Evolutionary conservation across 2,888 invertebrate species (phyloP).

Genomic region (Rugalucina vietnamica): DNA sequence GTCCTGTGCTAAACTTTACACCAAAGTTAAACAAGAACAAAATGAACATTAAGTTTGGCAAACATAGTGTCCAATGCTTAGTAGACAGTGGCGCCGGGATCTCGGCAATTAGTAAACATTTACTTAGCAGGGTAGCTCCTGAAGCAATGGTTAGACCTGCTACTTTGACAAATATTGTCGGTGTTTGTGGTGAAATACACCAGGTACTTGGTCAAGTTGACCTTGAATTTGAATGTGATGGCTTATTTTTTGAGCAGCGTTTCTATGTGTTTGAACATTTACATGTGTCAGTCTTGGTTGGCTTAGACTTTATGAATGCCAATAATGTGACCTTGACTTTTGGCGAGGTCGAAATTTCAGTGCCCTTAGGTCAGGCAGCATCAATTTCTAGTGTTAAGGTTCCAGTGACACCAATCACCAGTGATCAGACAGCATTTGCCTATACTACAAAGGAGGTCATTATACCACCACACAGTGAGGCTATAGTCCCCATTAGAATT

Average conservation of each 20-base stretch:
- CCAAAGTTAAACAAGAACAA: constrained; percentile 6
- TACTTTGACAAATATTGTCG: background rate
- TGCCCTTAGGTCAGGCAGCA: background rate
- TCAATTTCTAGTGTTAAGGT: background rate
- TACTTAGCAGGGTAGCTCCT: background rate
- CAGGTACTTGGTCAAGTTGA: constrained; percentile 1
- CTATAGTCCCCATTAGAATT: background rate
- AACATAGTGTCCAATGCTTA: background rate
- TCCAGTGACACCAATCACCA: background rate
- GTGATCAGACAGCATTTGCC: background rate
- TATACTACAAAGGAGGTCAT: background rate
- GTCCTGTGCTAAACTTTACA: background rate
- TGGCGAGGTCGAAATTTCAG: background rate
- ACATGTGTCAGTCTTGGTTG: constrained; percentile 1
- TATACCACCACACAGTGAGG: constrained; percentile 8
- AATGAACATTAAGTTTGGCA: background rate
- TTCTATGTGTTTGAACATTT: background rate
- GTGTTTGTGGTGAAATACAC: too few species aligned
- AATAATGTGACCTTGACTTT: background rate
- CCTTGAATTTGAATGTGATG: background rate
- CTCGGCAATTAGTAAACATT: background rate
- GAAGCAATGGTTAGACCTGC: background rate
- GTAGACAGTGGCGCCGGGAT: constrained; percentile 2
- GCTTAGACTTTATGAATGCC: background rate
- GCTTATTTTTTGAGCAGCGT: background rate